Base-by-base conservation (phyloP, 2,797 vertebrate genomes). In the Myotis findleyi region DNA sequence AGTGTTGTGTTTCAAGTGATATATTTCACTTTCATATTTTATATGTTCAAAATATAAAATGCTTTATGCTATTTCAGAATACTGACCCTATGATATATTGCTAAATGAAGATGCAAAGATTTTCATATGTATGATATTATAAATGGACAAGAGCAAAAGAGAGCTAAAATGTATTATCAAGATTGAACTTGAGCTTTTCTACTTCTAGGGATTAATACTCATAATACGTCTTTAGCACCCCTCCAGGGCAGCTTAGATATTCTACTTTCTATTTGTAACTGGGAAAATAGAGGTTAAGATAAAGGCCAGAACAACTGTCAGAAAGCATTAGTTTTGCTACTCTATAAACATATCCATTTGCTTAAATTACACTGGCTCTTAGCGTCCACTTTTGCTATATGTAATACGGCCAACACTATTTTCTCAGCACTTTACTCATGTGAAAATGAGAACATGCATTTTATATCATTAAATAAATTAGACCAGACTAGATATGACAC, bases 391-490 rank as follows among this genome's bases (percentile, higher is more conserved):
- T 91, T 57, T 92, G 66, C 85, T 87, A 69, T 36, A 89, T 66
- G 23, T 77, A 94, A 91, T 55, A 44, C 11, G 5, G 47, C 81
- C 87, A 93, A 89, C n/a, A 84, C 33, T 85, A 75, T 85, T 86
- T 97, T 96, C 84, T 94, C 18, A 87, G 87, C 44, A 92, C 47
- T 93, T 93, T 87, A 82, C 36, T 94, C 55, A 94, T 85, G 85
- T 95, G 59, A 96, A 97, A 96, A 94, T 87, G 81, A 96, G 93
- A 94, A 87, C 84, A 79, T 91, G 53, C 44, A 79, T 95, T 96
- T 97, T 83, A 91, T 90, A 71, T 79, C 68, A 96, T 96, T 89
- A 97, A 94, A 92, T 97, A 96, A 94, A 95, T 95, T 96, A 95
- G 57, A 82, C 38, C 18, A 91, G 66, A 21, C 21, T 94, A 95